Evolutionary conservation across 1,140 invertebrate genomes (phyloP), one percentile per base, ranked within the genome.

Genomic region (Belonocnema kinseyi): DNA sequence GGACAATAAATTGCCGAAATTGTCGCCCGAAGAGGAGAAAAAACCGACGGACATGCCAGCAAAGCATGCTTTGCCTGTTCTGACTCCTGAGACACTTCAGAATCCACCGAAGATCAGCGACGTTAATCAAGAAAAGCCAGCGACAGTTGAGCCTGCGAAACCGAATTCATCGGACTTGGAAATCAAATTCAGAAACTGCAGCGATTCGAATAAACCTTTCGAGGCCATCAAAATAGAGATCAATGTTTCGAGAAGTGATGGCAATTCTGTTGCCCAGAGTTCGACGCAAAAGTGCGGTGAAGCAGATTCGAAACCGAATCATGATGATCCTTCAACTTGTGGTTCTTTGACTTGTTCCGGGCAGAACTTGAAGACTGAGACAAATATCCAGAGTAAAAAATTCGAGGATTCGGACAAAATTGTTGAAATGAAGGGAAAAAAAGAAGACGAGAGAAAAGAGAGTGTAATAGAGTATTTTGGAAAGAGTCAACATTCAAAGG

Each of bases 161-260:
- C 13, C 26, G 11, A 72, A 76, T n/a, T 83, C 87, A 13, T 82
- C 85, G 1, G 88, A 90, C 10, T 85, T 90, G 33, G 86, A 88
- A 21, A 88, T 91, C 74, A 85, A 91, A 52, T 79, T 91, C 7
- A 77, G 83, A 0, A 89, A 90, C 5, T 77, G 77, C 17, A 76
- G 53, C 12, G 80, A 77, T 33, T 40, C 61, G 0, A 82, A 76
- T 12, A 74, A 80, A 71, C 76, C 71, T 16, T 81, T 77, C 16
- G 11, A 26, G 26, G 61, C 61, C 0, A 40, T 66, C 40, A 66
- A 66, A 66, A 66, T 66, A 66, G 61, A 81, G 40, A 81, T 78
- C 52, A 81, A 81, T 21, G 80, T 81, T 13, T 86, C 85, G 3
- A 73, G 80, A n/a, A 73, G 80, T 26, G 84, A 85, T 16, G 77